Evolutionary conservation across 2,888 invertebrate genomes (phyloP).

Genomic region (Hirtodrosophila duncani): DNA sequence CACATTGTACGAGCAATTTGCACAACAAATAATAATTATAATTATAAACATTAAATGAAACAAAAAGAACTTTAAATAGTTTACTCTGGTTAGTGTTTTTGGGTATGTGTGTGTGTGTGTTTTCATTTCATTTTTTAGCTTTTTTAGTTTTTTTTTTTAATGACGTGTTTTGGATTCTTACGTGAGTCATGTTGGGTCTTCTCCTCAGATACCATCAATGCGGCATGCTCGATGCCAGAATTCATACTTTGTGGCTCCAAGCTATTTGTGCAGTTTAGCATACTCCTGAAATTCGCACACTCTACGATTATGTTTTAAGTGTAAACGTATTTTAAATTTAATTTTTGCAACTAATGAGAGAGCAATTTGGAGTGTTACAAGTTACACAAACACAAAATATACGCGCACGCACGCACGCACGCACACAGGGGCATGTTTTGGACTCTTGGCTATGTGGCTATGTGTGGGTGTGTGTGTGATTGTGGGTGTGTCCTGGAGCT

Average conservation of each 20-base stretch:
- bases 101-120: conserved; percentile 14
- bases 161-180: conserved; percentile 80
- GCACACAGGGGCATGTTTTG: too few relatives aligned
- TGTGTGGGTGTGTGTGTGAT: conserved; percentile 5
- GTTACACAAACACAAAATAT: conserved; percentile 25
- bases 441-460: background rate
- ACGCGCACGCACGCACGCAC: too few relatives aligned
- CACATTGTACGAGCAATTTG: conserved; percentile 67
- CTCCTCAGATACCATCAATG: conserved; percentile 87
- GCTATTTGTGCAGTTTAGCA: conserved; percentile 96
- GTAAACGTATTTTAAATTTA: conserved; percentile 76
- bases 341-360: conserved; percentile 66
- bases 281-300: conserved; percentile 87
- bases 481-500: conserved; percentile 9
- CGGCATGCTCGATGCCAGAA: conserved; percentile 86
- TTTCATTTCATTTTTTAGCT: conserved; percentile 24
- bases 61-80: conserved; percentile 6
- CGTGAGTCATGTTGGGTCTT: conserved; percentile 89
- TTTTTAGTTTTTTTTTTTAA: conserved; percentile 31
- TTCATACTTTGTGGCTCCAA: conserved; percentile 91
- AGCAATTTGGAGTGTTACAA: conserved; percentile 54
- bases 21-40: conserved; percentile 59
- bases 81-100: conserved; percentile 13
- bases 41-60: conserved; percentile 25
- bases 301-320: conserved; percentile 80